A percentile compares a stretch with the other conserved stretches of the same genome.
Evolutionary conservation across 2,113 vertebrate species (phyloP).

Genomic region (Plecturocebus donacophilus): DNA sequence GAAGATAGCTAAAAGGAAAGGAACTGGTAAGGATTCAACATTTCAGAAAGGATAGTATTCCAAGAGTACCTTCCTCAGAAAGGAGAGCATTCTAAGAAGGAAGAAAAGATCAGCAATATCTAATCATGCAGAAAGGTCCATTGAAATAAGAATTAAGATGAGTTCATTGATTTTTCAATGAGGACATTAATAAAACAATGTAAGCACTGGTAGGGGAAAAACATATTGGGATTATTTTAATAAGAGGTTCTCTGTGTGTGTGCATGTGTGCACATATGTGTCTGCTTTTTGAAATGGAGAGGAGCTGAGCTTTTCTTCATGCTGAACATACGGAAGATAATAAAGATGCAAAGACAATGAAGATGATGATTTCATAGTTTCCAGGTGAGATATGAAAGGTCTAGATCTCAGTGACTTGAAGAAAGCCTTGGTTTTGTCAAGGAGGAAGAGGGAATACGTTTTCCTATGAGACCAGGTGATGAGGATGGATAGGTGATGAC

Average conservation of each 20-base stretch:
- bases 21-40: background rate
- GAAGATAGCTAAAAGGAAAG: background rate
- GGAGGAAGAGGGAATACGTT: background rate
- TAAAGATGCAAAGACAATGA: background rate
- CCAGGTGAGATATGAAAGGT: background rate
- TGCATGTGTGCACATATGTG: background rate
- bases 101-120: background rate
- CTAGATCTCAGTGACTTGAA: background rate
- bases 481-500: background rate
- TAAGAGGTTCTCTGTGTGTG: background rate
- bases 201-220: background rate
- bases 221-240: background rate
- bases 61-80: background rate
- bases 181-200: background rate
- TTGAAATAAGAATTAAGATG: background rate
- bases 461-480: background rate
- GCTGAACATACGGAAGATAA: background rate
- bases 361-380: background rate
- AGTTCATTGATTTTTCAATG: background rate
- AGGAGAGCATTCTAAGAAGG: background rate
- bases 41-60: background rate
- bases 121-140: background rate
- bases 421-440: background rate
- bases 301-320: background rate
- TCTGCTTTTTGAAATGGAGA: background rate